Base-by-base conservation (phyloP, 2,113 vertebrate genomes). In the Myrmecophaga tridactyla region DNA sequence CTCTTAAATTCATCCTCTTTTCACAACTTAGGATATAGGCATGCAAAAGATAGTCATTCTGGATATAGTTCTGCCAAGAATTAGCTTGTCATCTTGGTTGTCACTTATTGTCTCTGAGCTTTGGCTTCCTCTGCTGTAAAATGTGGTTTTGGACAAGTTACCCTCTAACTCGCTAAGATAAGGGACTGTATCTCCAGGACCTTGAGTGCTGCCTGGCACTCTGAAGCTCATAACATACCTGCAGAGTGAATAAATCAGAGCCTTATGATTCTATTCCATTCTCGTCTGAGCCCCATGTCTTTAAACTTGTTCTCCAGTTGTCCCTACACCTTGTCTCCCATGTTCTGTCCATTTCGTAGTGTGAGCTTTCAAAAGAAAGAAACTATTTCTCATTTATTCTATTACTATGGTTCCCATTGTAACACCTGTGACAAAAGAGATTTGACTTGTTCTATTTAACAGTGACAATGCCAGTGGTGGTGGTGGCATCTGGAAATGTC, bases 141-240 rank as follows among this genome's bases (percentile, higher is more conserved):
- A 60, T 21, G 6, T 0, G 1, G 41, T 29, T 58, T 86, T 46
- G 27, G 43, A 56, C 75, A 91, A 58, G 34, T 43, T 92, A 46
- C 41, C 15, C 6, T 94, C 48, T 80, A 17, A 9, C 8, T 86
- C 58, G 60, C 31, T 43, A 41, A 48, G 10, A 36, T 10, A 12
- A 77, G 43, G 17, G 4, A 46, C 43, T 7, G 0, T 15, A 76
- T 39, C 36, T 18, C 36, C 12, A n/a, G 46, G 9, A 3, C 12
- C 29, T 18, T 1, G 14, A 36, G 25, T 53, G 21, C 29, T n/a
- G 31, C 53, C 73, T 65, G 39, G 4, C 7, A 18, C n/a, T 88
- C 13, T 31, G 0, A 15, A 43, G 53, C 7, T 1, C 23, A 27
- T 29, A 2, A 18, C 3, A 69, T 1, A 3, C 10, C 7, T 23